Base-by-base conservation (phyloP, 2,113 vertebrate genomes). In the Excalfactoria chinensis region DNA sequence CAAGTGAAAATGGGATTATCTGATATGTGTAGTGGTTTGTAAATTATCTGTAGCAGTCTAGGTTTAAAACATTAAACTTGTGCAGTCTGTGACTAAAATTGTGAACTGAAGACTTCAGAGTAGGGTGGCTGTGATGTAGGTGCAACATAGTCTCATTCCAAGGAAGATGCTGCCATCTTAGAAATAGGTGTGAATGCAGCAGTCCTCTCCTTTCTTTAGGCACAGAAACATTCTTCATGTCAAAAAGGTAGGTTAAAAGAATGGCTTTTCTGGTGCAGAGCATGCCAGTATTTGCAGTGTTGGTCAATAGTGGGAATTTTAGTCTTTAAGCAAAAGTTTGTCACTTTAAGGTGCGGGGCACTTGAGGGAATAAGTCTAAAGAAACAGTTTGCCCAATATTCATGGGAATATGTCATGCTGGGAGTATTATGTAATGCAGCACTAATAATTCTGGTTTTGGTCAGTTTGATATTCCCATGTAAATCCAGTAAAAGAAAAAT, bases 1-100 rank as follows among this genome's bases (percentile, higher is more conserved):
- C 51, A 87, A 87, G 84, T 84, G 78, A 92, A 89, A 93, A 96
- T 85, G 78, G 85, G 91, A 73, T 93, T 91, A 67, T 67, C 82
- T 93, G 63, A 73, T 94, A 41, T 26, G 40, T 79, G 44, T 55
- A 63, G 72, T 87, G 58, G 72, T 75, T 91, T 94, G 76, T 93
- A 95, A 92, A 89, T 95, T 83, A 81, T 78, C 83, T 88, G 9
- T 73, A 66, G 58, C 75, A 49, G 83, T 91, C 53, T 85, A 18
- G 83, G 84, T 96, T 84, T 81, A 90, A 95, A 37, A 58, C 80
- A 88, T 95, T 90, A 78, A 79, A 56, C 32, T 79, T 93, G 35
- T 55, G 26, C 30, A 34, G 18, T 59, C 85, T 85, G 37, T 71
- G 75, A 66, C 40, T 89, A 64, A 86, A 73, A 63, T 80, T 40